phyloP scores from a whole-genome alignment of 2,797 vertebrate species.

The Odontamblyopus lacepedii region DNA sequence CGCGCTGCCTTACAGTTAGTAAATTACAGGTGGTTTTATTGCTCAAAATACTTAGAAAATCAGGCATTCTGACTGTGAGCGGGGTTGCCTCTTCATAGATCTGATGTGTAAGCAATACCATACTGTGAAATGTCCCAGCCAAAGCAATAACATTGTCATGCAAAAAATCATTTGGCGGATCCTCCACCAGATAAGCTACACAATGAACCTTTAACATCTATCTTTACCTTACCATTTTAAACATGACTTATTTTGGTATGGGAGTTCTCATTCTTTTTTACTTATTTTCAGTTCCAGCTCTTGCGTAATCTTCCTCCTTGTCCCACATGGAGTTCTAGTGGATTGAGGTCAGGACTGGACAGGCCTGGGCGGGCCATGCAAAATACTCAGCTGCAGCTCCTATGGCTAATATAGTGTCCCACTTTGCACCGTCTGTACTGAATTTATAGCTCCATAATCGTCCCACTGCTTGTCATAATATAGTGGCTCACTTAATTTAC shows the following conservation, averaged over 20 bases:
- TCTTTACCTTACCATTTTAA: not conserved
- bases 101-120: no score
- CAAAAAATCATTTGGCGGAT: no score
- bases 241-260: not conserved
- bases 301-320: constrained; percentile 3
- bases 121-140: no score
- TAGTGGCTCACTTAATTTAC: not conserved
- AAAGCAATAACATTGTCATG: no score
- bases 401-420: not conserved
- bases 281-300: not conserved
- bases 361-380: not conserved
- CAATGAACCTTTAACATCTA: no score
- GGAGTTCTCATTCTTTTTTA: not conserved
- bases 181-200: no score
- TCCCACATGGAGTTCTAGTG: constrained; percentile 1
- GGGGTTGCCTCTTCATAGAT: no score
- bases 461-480: not conserved
- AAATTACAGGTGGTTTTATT: no score
- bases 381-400: not conserved
- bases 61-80: no score
- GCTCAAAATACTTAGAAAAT: no score
- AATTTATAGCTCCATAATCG: constrained; percentile 2
- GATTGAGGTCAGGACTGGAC: constrained; percentile 12
- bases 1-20: no score
- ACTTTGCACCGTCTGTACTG: not conserved